A percentile compares a stretch with the other conserved stretches of the same genome.
These are phyloP conservation scores for Coregonus sp. DNA, from an alignment of 2,797 vertebrate species.

Conservation along the genomic window DNA sequence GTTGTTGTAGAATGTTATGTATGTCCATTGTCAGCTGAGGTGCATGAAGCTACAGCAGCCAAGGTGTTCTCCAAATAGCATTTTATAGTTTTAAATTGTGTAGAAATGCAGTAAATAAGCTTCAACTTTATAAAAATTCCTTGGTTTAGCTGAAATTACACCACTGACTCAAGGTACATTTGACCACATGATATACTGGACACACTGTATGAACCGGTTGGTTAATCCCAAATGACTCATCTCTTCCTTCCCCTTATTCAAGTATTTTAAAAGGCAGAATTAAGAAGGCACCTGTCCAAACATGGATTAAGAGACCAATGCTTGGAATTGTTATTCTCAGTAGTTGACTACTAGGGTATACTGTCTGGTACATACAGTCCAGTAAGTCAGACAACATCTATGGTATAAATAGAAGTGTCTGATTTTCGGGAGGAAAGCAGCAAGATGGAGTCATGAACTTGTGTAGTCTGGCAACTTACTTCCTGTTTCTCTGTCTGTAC, in stretches of 20 bases:
- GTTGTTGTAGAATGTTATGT: too few species aligned
- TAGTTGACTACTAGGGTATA: conserved; percentile 37
- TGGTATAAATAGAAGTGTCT: conserved; percentile 18
- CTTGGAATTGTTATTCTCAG: neutral
- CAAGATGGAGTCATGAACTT: conserved; percentile 15
- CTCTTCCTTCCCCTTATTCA: neutral
- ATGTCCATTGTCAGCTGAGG: too few species aligned
- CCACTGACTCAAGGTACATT: neutral
- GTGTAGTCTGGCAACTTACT: conserved; percentile 29
- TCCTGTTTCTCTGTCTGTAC: conserved; percentile 26
- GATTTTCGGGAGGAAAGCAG: neutral
- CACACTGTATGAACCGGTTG: neutral
- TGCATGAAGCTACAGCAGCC: too few species aligned
- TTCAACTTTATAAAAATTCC: too few species aligned
- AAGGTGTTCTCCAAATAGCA: too few species aligned
- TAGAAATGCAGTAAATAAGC: too few species aligned
- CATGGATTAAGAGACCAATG: neutral
- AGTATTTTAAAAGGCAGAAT: neutral
- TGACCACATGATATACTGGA: neutral
- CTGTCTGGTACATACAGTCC: neutral
- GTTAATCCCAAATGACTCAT: neutral
- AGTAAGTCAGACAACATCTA: neutral
- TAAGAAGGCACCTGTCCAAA: neutral
- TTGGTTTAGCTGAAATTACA: too few species aligned
- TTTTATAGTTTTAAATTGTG: too few species aligned